phyloP scores from a whole-genome alignment of 2,113 vertebrate genomes.

The Tragulus kanchil region DNA sequence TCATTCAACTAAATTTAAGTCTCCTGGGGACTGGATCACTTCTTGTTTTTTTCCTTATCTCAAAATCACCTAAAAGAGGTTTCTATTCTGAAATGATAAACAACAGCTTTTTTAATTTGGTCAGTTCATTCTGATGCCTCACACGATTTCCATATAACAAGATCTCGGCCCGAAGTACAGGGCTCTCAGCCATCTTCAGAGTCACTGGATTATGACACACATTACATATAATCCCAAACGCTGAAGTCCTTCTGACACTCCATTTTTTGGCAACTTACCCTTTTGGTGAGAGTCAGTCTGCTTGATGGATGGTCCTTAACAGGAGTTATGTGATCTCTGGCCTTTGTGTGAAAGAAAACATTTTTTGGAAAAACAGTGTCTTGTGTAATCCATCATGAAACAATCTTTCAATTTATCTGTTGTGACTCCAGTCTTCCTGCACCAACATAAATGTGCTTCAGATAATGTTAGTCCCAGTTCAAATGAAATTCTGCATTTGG shows the following conservation, averaged over 20 bases:
- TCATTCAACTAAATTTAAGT: slow-evolving; percentile 15
- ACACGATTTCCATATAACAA: slow-evolving; percentile 37
- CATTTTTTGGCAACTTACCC: slow-evolving; percentile 78
- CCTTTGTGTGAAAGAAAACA: slow-evolving; percentile 80
- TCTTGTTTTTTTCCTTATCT: background rate
- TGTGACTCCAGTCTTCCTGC: slow-evolving; percentile 62
- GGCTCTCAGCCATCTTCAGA: background rate
- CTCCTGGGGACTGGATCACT: background rate
- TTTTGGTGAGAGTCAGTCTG: slow-evolving; percentile 77
- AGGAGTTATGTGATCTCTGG: slow-evolving; percentile 84
- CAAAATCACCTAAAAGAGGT: background rate
- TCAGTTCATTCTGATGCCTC: background rate
- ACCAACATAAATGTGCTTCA: slow-evolving; percentile 66
- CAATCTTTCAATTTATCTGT: slow-evolving; percentile 70
- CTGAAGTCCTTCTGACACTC: slow-evolving; percentile 41
- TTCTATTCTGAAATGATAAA: background rate
- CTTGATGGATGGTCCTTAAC: slow-evolving; percentile 83
- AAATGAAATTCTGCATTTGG: slow-evolving; percentile 67
- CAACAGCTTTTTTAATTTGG: background rate
- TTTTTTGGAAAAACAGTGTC: slow-evolving; percentile 68
- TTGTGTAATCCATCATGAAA: slow-evolving; percentile 73
- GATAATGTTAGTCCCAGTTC: slow-evolving; percentile 46
- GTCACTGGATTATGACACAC: background rate
- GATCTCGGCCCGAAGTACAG: background rate
- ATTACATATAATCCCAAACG: slow-evolving; percentile 37